Evolutionary conservation across 2,888 invertebrate genomes (phyloP).

Genomic region (Watsonalla binaria): DNA sequence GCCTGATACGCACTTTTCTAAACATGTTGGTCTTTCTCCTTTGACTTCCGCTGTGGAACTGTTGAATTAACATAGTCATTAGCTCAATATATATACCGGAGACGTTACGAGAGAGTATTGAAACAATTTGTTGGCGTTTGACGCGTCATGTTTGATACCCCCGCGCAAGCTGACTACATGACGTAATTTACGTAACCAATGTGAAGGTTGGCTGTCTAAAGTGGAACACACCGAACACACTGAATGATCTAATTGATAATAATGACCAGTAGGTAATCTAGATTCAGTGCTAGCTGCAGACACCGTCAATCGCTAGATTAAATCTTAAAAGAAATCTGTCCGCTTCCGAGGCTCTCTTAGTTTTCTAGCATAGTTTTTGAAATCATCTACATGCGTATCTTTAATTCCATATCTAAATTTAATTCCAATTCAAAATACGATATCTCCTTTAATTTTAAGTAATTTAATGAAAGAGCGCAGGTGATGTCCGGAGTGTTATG

Average conservation of each 20-base stretch:
- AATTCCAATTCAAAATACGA: too few species aligned
- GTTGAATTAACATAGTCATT: constrained; percentile 73
- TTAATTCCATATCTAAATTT: not conserved
- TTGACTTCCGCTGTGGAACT: constrained; percentile 71
- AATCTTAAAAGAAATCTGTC: constrained; percentile 26
- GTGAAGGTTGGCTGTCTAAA: constrained; percentile 65
- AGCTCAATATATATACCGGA: constrained; percentile 74
- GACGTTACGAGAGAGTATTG: constrained; percentile 76
- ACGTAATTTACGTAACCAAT: constrained; percentile 76
- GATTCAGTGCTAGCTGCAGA: not conserved
- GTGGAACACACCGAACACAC: constrained; percentile 31
- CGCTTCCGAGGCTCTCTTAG: constrained; percentile 11
- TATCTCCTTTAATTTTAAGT: not conserved
- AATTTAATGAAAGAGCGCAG: too few species aligned
- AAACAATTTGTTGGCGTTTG: constrained; percentile 65
- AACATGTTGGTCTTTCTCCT: constrained; percentile 71
- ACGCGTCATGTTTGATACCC: constrained; percentile 65
- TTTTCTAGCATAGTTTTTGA: constrained; percentile 24
- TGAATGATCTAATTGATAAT: constrained; percentile 30
- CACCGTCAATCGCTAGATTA: constrained; percentile 14
- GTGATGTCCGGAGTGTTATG: too few species aligned
- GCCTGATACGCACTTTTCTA: constrained; percentile 56
- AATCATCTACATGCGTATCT: constrained; percentile 5
- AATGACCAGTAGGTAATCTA: constrained; percentile 7
- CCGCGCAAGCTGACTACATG: constrained; percentile 53